Evolutionary conservation across 2,797 vertebrate species (phyloP).

Genomic region (Characodon lateralis): DNA sequence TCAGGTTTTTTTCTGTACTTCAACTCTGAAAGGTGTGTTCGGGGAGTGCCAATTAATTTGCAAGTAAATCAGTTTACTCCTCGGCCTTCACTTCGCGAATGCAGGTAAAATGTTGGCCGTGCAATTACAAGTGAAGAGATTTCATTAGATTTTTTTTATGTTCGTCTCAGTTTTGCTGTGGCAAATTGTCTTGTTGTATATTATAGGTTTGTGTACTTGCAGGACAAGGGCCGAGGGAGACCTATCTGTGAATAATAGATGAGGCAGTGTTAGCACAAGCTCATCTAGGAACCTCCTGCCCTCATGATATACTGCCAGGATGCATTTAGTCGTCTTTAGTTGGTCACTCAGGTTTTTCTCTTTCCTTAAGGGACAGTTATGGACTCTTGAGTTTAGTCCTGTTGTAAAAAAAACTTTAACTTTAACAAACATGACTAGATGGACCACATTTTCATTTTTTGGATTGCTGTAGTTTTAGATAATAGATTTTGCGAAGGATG

Average conservation of each 20-base stretch:
- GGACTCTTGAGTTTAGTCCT: too few relatives aligned
- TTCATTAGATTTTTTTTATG: conserved; percentile 34
- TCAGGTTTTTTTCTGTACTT: conserved; percentile 4
- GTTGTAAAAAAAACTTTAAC: too few relatives aligned
- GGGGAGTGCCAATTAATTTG: conserved; percentile 52
- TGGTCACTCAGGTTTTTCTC: not conserved
- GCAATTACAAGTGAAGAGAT: conserved; percentile 55
- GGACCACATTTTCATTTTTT: not conserved
- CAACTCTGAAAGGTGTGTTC: conserved; percentile 39
- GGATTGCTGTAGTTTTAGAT: not conserved
- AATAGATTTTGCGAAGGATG: not conserved
- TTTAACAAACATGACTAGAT: too few relatives aligned
- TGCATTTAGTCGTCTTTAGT: conserved; percentile 2
- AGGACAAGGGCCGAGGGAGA: conserved; percentile 16
- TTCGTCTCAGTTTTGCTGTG: conserved; percentile 37
- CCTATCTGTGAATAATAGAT: conserved; percentile 66
- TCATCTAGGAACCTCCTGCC: conserved; percentile 28
- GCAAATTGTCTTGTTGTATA: conserved; percentile 44
- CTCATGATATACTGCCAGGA: conserved; percentile 25
- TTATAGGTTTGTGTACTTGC: conserved; percentile 52
- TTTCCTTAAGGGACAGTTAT: too few relatives aligned
- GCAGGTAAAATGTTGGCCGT: conserved; percentile 50
- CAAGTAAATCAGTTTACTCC: conserved; percentile 51
- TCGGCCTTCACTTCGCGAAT: conserved; percentile 29
- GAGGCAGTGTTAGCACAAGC: conserved; percentile 48